Percentiles rank a stretch among this genome's conserved stretches.
These are phyloP conservation scores for Dugesia japonica DNA, from an alignment of 2,888 invertebrate species.

Conservation along the genomic window DNA sequence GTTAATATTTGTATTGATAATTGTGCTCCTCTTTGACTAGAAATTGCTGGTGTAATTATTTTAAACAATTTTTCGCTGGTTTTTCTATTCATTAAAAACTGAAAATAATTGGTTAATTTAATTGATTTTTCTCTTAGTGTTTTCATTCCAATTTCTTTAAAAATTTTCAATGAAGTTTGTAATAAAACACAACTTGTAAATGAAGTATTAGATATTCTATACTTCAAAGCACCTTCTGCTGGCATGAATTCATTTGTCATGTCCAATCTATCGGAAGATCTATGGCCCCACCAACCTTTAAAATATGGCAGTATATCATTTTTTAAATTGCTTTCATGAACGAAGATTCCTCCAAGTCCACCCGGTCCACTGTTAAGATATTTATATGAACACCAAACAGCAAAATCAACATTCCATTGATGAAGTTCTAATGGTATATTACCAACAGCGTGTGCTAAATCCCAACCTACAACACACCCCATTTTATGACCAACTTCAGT, in stretches of 20 bases:
- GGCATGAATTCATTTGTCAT: slow-evolving; percentile 50
- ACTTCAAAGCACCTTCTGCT: slow-evolving; percentile 49
- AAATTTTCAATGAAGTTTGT: slow-evolving; percentile 45
- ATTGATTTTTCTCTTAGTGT: slow-evolving; percentile 49
- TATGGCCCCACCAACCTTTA: slow-evolving; percentile 54
- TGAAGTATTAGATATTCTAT: slow-evolving; percentile 51
- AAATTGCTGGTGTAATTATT: slow-evolving; percentile 52
- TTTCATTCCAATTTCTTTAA: slow-evolving; percentile 44
- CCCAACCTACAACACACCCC: slow-evolving; percentile 53
- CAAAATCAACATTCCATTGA: slow-evolving; percentile 54
- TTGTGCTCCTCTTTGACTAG: slow-evolving; percentile 51
- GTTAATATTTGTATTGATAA: slow-evolving; percentile 51
- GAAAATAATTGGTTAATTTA: slow-evolving; percentile 52
- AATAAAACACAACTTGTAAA: slow-evolving; percentile 45
- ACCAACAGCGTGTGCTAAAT: slow-evolving; percentile 53
- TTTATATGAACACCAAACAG: slow-evolving; percentile 55
- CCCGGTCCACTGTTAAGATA: slow-evolving; percentile 51
- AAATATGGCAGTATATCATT: slow-evolving; percentile 47
- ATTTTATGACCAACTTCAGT: slow-evolving; percentile 50
- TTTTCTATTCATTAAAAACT: slow-evolving; percentile 43
- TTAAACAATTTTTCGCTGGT: slow-evolving; percentile 37
- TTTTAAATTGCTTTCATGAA: slow-evolving; percentile 49
- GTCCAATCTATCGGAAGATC: slow-evolving; percentile 49
- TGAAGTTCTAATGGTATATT: slow-evolving; percentile 52
- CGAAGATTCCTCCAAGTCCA: slow-evolving; percentile 50